phyloP scores from a whole-genome alignment of 2,113 vertebrate species.

The Xenopus laevis region DNA sequence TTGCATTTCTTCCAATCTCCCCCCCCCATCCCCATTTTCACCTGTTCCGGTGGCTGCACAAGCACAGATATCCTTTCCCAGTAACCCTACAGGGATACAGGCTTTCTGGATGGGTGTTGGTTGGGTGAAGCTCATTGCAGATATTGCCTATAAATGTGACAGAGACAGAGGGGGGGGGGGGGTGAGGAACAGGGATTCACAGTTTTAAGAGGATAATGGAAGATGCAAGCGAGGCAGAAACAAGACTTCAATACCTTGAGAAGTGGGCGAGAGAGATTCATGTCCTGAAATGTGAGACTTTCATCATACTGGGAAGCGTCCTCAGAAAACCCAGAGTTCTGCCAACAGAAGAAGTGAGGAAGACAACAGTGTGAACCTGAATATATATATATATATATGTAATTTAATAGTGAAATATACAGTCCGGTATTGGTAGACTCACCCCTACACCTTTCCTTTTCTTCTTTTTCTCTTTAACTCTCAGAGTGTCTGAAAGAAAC shows the following conservation, averaged over 20 bases:
- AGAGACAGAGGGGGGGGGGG: too few species aligned
- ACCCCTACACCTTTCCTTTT: constrained; percentile 63
- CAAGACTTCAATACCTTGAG: constrained; percentile 75
- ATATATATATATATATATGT: too few species aligned
- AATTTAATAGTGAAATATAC: too few species aligned
- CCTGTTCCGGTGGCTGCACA: constrained; percentile 97
- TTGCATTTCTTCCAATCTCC: too few species aligned
- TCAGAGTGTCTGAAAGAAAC: constrained; percentile 72
- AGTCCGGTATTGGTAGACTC: neutral
- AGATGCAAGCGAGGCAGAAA: too few species aligned
- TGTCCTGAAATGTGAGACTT: constrained; percentile 83
- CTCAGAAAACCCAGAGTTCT: constrained; percentile 73
- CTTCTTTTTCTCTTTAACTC: constrained; percentile 73
- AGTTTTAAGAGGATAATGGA: too few species aligned
- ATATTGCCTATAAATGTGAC: constrained; percentile 73
- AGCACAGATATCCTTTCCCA: constrained; percentile 93
- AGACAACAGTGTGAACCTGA: too few species aligned
- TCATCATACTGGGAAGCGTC: constrained; percentile 87
- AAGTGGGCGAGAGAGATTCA: constrained; percentile 95
- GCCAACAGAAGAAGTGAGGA: constrained; percentile 55
- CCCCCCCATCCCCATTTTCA: constrained; percentile 44
- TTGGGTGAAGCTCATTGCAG: constrained; percentile 85
- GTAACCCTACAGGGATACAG: constrained; percentile 86
- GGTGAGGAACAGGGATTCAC: too few species aligned
- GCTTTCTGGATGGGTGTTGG: constrained; percentile 97